phyloP scores from a whole-genome alignment of 2,888 invertebrate species.

The Drosophila vallismaia region DNA sequence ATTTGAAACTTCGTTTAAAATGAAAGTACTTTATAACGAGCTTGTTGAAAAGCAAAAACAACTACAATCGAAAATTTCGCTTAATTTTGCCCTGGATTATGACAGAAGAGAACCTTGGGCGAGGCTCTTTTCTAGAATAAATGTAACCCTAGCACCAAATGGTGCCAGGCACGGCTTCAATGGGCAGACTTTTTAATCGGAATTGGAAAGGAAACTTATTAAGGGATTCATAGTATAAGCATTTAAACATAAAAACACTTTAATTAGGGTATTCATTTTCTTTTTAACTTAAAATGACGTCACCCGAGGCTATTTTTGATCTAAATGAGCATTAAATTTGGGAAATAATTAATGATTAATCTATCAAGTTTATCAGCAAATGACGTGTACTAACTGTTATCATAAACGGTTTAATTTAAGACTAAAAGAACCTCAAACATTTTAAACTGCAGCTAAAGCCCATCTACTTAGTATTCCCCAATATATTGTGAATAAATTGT shows the following conservation, averaged over 20 bases:
- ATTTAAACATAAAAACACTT: neutral
- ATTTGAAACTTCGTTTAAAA: neutral
- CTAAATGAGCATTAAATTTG: neutral
- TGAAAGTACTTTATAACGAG: neutral
- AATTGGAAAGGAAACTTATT: neutral
- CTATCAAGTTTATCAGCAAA: neutral
- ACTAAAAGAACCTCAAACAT: too few relatives aligned
- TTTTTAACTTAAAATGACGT: neutral
- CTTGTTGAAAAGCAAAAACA: neutral
- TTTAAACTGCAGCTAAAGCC: too few relatives aligned
- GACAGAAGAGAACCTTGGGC: neutral
- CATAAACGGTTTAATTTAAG: too few relatives aligned
- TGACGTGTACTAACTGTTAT: constrained; percentile 1
- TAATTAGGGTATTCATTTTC: neutral
- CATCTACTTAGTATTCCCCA: too few relatives aligned
- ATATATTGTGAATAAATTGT: too few relatives aligned
- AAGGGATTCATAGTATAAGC: neutral
- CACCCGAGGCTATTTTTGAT: neutral
- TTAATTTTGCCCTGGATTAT: neutral
- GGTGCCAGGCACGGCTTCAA: neutral
- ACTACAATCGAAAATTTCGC: neutral
- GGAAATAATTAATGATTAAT: neutral
- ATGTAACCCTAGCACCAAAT: neutral
- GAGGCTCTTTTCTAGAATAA: neutral
- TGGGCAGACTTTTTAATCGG: neutral